phyloP scores from a whole-genome alignment of 2,888 invertebrate genomes.

The Drosophila quasianomalipes region DNA sequence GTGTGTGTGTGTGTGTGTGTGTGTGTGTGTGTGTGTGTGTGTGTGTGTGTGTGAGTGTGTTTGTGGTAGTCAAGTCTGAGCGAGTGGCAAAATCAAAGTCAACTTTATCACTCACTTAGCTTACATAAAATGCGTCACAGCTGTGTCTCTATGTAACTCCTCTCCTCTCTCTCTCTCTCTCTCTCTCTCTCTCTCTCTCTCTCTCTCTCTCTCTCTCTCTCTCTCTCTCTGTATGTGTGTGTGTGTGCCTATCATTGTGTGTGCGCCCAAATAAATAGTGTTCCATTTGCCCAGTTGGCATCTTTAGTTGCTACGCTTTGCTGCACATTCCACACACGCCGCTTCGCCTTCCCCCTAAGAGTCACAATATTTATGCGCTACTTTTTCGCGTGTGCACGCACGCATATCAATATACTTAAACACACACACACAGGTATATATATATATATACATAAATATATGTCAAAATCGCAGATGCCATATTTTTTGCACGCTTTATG shows the following conservation, averaged over 20 bases:
- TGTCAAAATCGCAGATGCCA: conserved; percentile 67
- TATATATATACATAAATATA: conserved; percentile 10
- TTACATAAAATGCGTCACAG: conserved; percentile 54
- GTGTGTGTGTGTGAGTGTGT: neutral
- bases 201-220: neutral
- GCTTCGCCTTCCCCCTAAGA: conserved; percentile 12
- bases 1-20: neutral
- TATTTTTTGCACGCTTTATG: conserved; percentile 66
- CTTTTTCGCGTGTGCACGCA: conserved; percentile 46
- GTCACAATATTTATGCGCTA: conserved; percentile 63
- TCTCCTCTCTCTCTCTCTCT: neutral
- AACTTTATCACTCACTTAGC: conserved; percentile 77
- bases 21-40: neutral
- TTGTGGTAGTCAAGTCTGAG: conserved; percentile 34
- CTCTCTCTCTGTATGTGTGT: neutral
- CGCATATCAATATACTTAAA: conserved; percentile 7
- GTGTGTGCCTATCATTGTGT: neutral
- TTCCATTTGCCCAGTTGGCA: conserved; percentile 48
- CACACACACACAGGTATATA: neutral
- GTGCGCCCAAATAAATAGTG: conserved; percentile 62
- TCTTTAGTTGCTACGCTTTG: conserved; percentile 58
- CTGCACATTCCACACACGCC: conserved; percentile 59
- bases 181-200: neutral
- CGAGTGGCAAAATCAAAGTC: conserved; percentile 71
- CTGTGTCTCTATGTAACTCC: conserved; percentile 12